Base-by-base conservation (phyloP, 2,113 vertebrate genomes). In the Nothobranchius furzeri region DNA sequence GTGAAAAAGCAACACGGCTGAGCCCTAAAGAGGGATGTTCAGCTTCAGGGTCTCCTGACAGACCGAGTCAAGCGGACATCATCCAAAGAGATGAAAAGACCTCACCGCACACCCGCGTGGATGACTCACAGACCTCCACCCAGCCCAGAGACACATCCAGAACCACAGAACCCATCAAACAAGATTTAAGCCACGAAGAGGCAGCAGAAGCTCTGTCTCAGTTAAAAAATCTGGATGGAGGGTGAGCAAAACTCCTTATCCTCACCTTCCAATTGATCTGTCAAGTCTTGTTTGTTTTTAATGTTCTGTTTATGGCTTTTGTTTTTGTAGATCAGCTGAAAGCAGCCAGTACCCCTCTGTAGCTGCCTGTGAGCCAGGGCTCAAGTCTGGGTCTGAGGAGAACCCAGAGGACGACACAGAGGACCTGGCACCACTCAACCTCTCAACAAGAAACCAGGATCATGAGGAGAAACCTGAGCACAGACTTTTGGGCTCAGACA, bases 21-120 rank as follows among this genome's bases (percentile, higher is more conserved):
- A 99, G 98, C 74, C 98, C 98, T 0, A 93, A 94, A 0, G 95
- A 93, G 0, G 97, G 95, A 12, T 96, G 94, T 0, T 95, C 96
- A 0, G 96, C 97, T 24, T 94, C 94, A 0, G 97, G 98, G 25
- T 99, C 98, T 17, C 98, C 98, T 0, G 95, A 96, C 60, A 93
- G 95, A 83, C 97, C 98, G 0, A 95, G 92, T 65, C 94, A 95
- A 40, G 93, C 93, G 46, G 94, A 95, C 73, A 90, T 94, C 84
- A 93, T 91, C 0, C 96, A 96, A 88, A 96, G 84, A 8, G 93
- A 94, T 48, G 76, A 92, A 0, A 63, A 86, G 0, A 92, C 84
- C 0, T 72, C 88, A 15, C 65, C 78, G 15, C 71, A 68, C 61
- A 75, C 55, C 13, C 17, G 53, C 51, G 68, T 54, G 8, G 47